phyloP scores from a whole-genome alignment of 2,113 vertebrate genomes.

The Anoura caudifer region DNA sequence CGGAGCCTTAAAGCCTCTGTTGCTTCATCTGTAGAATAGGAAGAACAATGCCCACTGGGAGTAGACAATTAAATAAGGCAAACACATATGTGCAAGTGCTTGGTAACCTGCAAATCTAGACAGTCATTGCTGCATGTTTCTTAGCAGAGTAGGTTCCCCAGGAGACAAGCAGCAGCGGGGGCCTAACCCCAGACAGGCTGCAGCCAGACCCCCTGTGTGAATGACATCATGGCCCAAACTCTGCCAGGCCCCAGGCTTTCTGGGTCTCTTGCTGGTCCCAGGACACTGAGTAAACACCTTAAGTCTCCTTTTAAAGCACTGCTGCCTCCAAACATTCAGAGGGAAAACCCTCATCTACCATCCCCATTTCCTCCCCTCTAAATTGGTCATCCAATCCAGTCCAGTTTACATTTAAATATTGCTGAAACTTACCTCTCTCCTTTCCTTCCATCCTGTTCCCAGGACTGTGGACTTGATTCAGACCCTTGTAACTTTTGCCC shows the following conservation, averaged over 20 bases:
- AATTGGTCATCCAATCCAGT: background rate
- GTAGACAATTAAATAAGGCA: background rate
- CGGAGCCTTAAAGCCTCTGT: background rate
- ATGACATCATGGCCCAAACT: background rate
- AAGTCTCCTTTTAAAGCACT: background rate
- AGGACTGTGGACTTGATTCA: background rate
- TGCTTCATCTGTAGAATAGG: background rate
- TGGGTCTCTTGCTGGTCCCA: background rate
- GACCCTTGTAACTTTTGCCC: background rate
- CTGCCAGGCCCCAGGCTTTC: background rate
- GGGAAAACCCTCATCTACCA: background rate
- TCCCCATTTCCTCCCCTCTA: background rate
- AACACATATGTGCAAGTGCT: background rate
- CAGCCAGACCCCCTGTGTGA: background rate
- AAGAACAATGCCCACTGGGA: background rate
- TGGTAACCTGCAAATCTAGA: background rate
- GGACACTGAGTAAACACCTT: background rate
- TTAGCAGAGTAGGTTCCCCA: background rate
- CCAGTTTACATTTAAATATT: background rate
- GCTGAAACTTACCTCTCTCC: background rate
- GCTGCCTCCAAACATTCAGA: background rate
- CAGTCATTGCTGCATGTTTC: background rate
- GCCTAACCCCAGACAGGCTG: background rate
- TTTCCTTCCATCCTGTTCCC: background rate
- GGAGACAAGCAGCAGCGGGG: background rate